phyloP scores from a whole-genome alignment of 2,888 invertebrate genomes.

The Biston betularia region DNA sequence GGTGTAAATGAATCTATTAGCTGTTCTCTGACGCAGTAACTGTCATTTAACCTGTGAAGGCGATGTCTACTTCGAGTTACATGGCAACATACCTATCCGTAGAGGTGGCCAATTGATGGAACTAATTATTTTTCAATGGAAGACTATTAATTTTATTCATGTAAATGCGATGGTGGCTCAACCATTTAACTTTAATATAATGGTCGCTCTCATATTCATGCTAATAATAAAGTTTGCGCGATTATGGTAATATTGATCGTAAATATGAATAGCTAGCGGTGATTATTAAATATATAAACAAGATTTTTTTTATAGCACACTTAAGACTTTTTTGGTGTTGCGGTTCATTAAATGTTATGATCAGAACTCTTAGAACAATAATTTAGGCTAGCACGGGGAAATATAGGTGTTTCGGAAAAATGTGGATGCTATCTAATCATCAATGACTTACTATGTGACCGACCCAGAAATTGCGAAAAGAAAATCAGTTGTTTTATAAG shows the following conservation, averaged over 20 bases:
- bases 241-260: slow-evolving; percentile 26
- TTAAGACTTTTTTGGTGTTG: slow-evolving; percentile 11
- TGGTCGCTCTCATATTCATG: slow-evolving; percentile 12
- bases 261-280: slow-evolving; percentile 26
- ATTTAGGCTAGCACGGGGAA: not conserved
- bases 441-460: too few species aligned
- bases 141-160: not conserved
- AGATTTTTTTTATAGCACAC: slow-evolving; percentile 19
- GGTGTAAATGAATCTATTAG: slow-evolving; percentile 32
- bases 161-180: not conserved
- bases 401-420: not conserved
- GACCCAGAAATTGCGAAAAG: too few species aligned
- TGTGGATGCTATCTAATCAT: too few species aligned
- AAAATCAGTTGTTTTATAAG: too few species aligned
- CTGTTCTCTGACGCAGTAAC: slow-evolving; percentile 3
- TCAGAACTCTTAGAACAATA: not conserved
- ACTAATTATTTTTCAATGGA: not conserved
- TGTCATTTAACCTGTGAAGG: slow-evolving; percentile 2
- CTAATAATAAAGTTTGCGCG: slow-evolving; percentile 28
- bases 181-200: not conserved
- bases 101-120: not conserved
- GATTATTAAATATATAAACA: slow-evolving; percentile 22
- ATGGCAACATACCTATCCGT: not conserved
- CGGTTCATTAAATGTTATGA: slow-evolving; percentile 17
- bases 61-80: not conserved